Evolutionary conservation across 2,797 vertebrate genomes (phyloP), one percentile per base, ranked within the genome.

Genomic region (Ctenopoma kingsleyae): DNA sequence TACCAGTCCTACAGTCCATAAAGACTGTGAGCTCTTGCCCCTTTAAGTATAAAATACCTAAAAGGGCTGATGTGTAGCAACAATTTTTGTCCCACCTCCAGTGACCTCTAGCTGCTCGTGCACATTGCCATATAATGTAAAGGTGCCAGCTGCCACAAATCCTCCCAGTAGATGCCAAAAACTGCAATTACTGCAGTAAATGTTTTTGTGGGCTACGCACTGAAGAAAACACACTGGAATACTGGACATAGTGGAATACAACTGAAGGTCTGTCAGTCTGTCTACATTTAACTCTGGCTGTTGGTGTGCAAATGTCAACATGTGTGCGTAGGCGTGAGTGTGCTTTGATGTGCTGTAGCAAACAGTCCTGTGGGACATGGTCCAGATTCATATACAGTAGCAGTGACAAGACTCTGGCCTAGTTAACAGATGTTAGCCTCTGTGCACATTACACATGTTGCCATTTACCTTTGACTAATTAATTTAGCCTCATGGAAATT

Each of bases 371-470:
- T 1, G 89, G 82, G 91, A 92, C 84, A 47, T 78, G 91, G 79
- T 90, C 86, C 71, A 91, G 44, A 91, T 93, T 89, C 53, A 68
- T 74, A 19, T 90, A 87, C 82, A 81, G 80, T 81, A 73, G 63
- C 67, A 70, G 60, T 75, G 74, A 79, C 59, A 78, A 50, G 65
- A 82, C 52, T 50, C 60, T 87, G 89, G 79, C 90, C 86, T 69
- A 85, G 58, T 90, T 90, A 83, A 74, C 81, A 84, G 80, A 86
- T 86, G 77, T 68, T 76, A 47, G 76, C 68, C 57, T 84, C 59
- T 65, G 73, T 70, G 59, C 55, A 62, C 55, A 64, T 73, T 56
- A 71, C 47, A 61, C 46, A 65, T 38, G 41, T 41, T 59, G 30
- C 11, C 46, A 62, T 50, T 69, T 53, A 66, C 13, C 50, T 55